Evolutionary conservation across 2,113 vertebrate genomes (phyloP), one percentile per base, ranked within the genome.

Genomic region (Psophia crepitans): DNA sequence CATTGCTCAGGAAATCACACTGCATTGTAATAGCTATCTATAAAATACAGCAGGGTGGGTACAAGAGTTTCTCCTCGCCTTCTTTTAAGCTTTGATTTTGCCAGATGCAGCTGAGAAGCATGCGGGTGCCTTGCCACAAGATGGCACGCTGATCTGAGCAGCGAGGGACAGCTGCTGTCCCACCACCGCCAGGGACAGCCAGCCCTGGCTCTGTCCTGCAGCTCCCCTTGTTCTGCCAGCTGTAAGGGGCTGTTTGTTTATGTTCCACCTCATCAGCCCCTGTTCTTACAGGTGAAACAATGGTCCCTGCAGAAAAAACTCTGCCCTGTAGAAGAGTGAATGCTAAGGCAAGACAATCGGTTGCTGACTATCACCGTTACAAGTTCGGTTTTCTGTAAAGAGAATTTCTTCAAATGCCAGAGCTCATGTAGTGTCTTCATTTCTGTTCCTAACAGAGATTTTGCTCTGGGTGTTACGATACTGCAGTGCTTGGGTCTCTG

Each of bases 231-330:
- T 33, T 33, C 60, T 83, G 37, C 44, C 3, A n/a, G 6, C 63
- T 64, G 1, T 12, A 18, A 56, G 37, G 39, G n/a, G 53, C 70
- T 92, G 73, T 33, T 95, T 78, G 69, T 58, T 71, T 86, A 30
- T 83, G 68, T 89, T 91, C 86, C 54, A 89, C 91, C 61, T 89
- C 69, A 16, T 82, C 54, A 76, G 56, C 64, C 65, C 53, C 83
- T 76, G 51, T 87, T 82, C 65, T 65, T 76, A 27, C 54, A 23
- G 41, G 44, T 75, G 48, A 74, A 93, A 87, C 0, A 1, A n/a
- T 37, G 71, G 41, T 49, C 71, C 76, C 85, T 89, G 76, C 79
- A 88, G 75, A 58, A 71, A 70, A 80, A 81, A 51, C 63, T 78
- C 46, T 61, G 37, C 58, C 78, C 57, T 78, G 44, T 39, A 43